A percentile compares a stretch with the other conserved stretches of the same genome.
Conservation (phyloP, 2,113 vertebrate species). For the Eulemur macaco region DNA sequence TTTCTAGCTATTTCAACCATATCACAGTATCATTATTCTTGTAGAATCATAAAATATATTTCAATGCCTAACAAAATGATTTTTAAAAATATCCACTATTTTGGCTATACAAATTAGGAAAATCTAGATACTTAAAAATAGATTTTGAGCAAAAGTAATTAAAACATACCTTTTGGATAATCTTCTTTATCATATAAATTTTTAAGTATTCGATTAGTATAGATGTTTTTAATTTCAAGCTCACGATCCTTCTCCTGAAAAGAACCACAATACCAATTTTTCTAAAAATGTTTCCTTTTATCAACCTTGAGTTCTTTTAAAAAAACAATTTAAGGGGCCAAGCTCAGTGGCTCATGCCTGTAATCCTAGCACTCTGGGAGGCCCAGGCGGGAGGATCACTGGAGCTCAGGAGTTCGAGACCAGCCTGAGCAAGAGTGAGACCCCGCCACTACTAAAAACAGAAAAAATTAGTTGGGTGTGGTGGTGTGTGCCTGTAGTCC, state of each 20-base stretch:
- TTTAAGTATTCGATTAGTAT: constrained; percentile 82
- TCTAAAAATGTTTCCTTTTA: not conserved
- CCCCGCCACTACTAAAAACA: too few species aligned
- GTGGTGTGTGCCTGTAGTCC: too few species aligned
- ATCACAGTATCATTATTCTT: not conserved
- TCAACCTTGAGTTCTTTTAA: not conserved
- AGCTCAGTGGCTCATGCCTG: too few species aligned
- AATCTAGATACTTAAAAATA: not conserved
- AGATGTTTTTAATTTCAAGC: constrained; percentile 86
- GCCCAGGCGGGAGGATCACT: too few species aligned
- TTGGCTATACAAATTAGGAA: not conserved
- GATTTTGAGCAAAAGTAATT: constrained; percentile 21
- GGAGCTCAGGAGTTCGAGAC: too few species aligned
- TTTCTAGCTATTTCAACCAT: not conserved
- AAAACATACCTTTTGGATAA: constrained; percentile 72
- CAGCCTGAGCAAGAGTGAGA: too few species aligned
- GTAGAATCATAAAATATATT: not conserved
- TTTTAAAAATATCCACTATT: not conserved
- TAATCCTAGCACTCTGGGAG: too few species aligned
- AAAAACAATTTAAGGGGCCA: not conserved
- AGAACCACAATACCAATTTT: constrained; percentile 44
- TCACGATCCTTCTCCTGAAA: constrained; percentile 84
- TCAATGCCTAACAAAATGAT: not conserved
- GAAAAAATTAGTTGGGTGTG: too few species aligned
- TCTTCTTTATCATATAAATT: constrained; percentile 69